Percentiles rank a stretch among this genome's conserved stretches.
Evolutionary conservation across 30 jellyfish, hydroid and myxozoan species (phyloP).

Genomic region (Nemopilema nomurai): DNA sequence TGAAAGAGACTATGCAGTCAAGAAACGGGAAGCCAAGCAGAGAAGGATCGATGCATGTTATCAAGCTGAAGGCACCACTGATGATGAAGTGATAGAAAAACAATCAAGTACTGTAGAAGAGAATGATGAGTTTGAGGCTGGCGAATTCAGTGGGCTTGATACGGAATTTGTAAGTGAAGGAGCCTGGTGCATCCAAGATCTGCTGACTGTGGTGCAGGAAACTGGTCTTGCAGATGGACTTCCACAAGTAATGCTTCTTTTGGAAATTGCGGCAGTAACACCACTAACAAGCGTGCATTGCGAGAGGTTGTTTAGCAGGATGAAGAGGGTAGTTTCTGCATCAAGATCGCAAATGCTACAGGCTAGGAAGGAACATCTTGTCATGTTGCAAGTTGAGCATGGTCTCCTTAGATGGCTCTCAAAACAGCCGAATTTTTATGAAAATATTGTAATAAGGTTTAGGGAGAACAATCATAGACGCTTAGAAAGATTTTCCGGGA

Average conservation of each 20-base stretch:
- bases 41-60: not conserved
- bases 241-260: constrained; percentile 34
- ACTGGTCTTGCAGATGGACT: constrained; percentile 45
- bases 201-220: constrained; percentile 6
- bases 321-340: too few species aligned
- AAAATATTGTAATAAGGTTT: too few species aligned
- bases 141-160: not conserved
- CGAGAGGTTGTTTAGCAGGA: too few species aligned
- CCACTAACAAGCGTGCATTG: constrained; percentile 27
- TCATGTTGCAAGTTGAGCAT: too few species aligned
- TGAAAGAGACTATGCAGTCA: not conserved
- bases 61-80: constrained; percentile 6
- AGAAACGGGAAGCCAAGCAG: not conserved
- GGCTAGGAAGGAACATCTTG: too few species aligned
- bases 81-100: not conserved
- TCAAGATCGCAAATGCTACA: too few species aligned
- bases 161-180: not conserved
- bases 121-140: constrained; percentile 7
- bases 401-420: too few species aligned
- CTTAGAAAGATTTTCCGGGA: too few species aligned
- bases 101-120: not conserved
- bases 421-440: too few species aligned
- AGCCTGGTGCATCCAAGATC: not conserved
- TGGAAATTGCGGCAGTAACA: constrained; percentile 30
- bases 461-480: too few species aligned